Conservation (phyloP, 2,113 vertebrate genomes). For the Pituophis catenifer region DNA sequence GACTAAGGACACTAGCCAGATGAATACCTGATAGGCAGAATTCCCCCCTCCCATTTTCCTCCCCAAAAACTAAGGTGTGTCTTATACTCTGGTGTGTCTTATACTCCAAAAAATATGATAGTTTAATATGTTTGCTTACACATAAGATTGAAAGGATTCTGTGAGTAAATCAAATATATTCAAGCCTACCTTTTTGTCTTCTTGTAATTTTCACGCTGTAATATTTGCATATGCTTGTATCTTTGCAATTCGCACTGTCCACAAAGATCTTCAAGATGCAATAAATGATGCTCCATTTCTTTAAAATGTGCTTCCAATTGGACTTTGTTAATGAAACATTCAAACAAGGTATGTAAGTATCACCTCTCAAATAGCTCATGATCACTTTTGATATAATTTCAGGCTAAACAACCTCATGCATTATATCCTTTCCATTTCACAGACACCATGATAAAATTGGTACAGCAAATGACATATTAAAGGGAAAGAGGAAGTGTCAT, state of each 20-base stretch:
- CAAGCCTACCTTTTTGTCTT: conserved; percentile 85
- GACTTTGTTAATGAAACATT: conserved; percentile 69
- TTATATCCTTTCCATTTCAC: not conserved
- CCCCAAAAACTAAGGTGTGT: too few relatives aligned
- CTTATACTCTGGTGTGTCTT: too few relatives aligned
- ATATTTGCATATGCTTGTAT: conserved; percentile 75
- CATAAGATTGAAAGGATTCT: not conserved
- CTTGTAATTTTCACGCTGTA: conserved; percentile 85
- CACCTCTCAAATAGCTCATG: not conserved
- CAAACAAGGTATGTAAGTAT: conserved; percentile 27
- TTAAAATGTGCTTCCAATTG: conserved; percentile 88
- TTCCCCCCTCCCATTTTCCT: too few relatives aligned
- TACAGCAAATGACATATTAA: not conserved
- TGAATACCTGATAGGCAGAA: too few relatives aligned
- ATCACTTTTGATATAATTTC: not conserved
- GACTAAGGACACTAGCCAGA: too few relatives aligned
- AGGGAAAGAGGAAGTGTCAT: not conserved
- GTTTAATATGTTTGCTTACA: not conserved
- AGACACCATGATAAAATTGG: not conserved
- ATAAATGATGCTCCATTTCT: conserved; percentile 85
- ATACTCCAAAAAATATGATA: too few relatives aligned
- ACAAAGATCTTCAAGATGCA: conserved; percentile 86
- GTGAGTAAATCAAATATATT: not conserved
- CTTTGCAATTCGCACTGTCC: conserved; percentile 87
- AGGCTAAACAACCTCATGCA: not conserved